These are phyloP conservation scores for Anas platyrhynchos DNA, from an alignment of 2,113 vertebrate species.

Conservation along the genomic window DNA sequence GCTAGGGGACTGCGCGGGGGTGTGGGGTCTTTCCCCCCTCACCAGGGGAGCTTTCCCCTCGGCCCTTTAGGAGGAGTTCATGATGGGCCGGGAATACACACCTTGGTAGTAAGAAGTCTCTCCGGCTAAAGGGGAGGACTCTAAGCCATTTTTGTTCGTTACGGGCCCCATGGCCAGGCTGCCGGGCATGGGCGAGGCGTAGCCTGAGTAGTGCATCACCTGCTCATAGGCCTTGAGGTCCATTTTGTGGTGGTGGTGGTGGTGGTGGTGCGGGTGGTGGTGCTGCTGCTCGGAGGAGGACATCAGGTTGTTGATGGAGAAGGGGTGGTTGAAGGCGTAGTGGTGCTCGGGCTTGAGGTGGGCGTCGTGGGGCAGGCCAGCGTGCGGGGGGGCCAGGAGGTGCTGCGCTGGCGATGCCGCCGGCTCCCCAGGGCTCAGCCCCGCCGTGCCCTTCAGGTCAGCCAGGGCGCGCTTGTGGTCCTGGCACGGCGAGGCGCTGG, in stretches of 20 bases:
- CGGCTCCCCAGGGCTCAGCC: slow-evolving; percentile 87
- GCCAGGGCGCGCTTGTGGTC: slow-evolving; percentile 83
- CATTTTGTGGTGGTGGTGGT: slow-evolving; percentile 91
- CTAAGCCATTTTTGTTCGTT: slow-evolving; percentile 92
- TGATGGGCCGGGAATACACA: slow-evolving; percentile 96
- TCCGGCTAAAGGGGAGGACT: slow-evolving; percentile 87
- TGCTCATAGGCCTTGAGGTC: slow-evolving; percentile 99
- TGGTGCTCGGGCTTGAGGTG: slow-evolving; percentile 98
- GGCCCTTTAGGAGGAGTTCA: slow-evolving; percentile 93
- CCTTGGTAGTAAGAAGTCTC: slow-evolving; percentile 96
- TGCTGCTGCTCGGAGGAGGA: slow-evolving; percentile 97
- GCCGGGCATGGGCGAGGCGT: slow-evolving; percentile 92
- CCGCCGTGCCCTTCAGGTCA: slow-evolving; percentile 84
- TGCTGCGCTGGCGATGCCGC: slow-evolving; percentile 81
- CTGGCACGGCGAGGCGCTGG: slow-evolving; percentile 86
- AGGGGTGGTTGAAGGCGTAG: slow-evolving; percentile 98
- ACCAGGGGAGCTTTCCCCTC: background rate
- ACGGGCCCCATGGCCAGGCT: slow-evolving; percentile 94
- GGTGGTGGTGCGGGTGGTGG: slow-evolving; percentile 85
- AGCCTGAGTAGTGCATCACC: slow-evolving; percentile 98
- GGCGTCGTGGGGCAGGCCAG: slow-evolving; percentile 89
- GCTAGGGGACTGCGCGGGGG: background rate
- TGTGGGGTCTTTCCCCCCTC: background rate
- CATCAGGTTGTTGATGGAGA: slow-evolving; percentile 99
- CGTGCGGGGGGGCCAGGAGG: slow-evolving; percentile 88